phyloP scores from a whole-genome alignment of 2,797 vertebrate species.

The Phalloptychus januarius region DNA sequence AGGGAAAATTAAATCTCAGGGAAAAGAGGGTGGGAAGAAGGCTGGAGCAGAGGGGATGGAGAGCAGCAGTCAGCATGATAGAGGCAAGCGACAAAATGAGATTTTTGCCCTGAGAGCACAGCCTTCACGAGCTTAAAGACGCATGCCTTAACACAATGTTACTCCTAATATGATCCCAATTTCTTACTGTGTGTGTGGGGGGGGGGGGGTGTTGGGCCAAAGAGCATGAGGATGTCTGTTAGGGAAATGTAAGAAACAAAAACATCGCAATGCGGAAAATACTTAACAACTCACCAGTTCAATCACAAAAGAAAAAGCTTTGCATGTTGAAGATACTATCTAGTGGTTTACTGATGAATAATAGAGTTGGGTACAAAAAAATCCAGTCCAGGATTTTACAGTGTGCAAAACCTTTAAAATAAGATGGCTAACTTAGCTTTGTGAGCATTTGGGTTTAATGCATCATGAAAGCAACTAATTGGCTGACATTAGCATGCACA shows the following conservation, averaged over 20 bases:
- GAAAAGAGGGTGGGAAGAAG: constrained; percentile 21
- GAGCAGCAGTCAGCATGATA: constrained; percentile 65
- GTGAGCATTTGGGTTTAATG: not conserved
- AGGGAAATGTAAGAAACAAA: constrained; percentile 40
- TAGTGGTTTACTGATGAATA: not conserved
- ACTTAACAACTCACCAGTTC: constrained; percentile 27
- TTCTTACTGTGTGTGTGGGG: constrained; percentile 36
- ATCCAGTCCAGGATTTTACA: not conserved
- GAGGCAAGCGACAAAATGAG: constrained; percentile 59
- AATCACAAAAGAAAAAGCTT: constrained; percentile 53
- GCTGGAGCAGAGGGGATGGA: constrained; percentile 47
- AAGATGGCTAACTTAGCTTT: not conserved
- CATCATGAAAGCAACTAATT: not conserved
- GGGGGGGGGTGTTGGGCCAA: constrained; percentile 21
- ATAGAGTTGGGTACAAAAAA: too few species aligned
- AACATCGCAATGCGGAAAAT: constrained; percentile 40
- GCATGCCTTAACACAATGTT: constrained; percentile 63
- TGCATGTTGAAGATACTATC: constrained; percentile 39
- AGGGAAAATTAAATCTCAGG: constrained; percentile 52
- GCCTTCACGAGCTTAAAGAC: constrained; percentile 69
- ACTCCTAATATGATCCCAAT: constrained; percentile 68
- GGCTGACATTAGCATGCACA: not conserved
- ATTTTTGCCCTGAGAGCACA: constrained; percentile 64
- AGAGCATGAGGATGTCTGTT: not conserved
- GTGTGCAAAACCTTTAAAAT: not conserved